phyloP scores from a whole-genome alignment of 2,888 invertebrate genomes.

The Celastrina argiolus region DNA sequence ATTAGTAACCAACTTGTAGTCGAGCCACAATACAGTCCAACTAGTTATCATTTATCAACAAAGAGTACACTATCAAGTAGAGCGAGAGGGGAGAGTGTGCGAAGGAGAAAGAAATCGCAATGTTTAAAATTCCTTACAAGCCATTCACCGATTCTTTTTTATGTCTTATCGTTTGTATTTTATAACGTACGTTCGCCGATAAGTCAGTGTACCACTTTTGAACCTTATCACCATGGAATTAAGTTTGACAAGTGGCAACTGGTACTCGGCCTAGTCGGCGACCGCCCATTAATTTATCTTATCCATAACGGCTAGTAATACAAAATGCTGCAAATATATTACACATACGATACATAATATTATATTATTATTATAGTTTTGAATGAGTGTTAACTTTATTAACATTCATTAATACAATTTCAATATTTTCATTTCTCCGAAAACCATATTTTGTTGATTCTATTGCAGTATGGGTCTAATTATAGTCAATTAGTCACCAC shows the following conservation, averaged over 20 bases:
- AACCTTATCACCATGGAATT: neutral
- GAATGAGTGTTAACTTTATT: no score
- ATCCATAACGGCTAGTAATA: no score
- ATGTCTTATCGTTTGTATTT: neutral
- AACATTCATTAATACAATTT: no score
- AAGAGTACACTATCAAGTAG: neutral
- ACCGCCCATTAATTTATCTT: neutral
- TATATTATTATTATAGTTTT: no score
- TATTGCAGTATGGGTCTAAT: no score
- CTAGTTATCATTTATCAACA: no score
- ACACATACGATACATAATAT: no score
- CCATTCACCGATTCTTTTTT: slow-evolving; percentile 17
- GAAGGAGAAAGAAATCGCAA: neutral
- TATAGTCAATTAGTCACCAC: no score
- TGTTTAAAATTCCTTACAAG: slow-evolving; percentile 10
- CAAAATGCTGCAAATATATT: no score
- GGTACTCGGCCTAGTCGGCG: neutral
- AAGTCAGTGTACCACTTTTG: neutral
- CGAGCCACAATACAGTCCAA: no score
- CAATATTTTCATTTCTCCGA: no score
- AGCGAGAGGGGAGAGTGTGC: neutral
- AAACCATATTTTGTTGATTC: no score
- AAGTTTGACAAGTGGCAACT: neutral
- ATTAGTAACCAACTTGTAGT: slow-evolving; percentile 10
- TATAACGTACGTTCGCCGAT: neutral